Percentiles rank a stretch among this genome's conserved stretches.
Conservation (phyloP, 2,797 vertebrate species). For the Xiphophorus birchmanni region DNA sequence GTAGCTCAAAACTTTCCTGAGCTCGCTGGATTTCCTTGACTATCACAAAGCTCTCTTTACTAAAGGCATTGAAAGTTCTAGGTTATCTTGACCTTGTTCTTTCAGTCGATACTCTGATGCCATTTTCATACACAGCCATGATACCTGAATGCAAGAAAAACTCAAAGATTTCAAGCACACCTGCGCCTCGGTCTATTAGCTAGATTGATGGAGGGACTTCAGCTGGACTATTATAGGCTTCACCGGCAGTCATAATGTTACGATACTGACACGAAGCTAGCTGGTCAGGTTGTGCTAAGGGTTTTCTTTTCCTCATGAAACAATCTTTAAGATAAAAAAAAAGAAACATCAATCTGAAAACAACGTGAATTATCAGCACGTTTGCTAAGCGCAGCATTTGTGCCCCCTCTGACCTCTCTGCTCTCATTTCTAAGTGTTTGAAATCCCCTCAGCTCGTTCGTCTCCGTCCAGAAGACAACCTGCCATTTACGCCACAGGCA, state of each 20-base stretch:
- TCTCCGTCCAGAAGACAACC: slow-evolving; percentile 19
- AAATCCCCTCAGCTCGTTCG: background rate
- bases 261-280: background rate
- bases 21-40: too few relatives aligned
- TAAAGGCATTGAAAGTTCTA: background rate
- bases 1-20: too few relatives aligned
- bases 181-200: too few relatives aligned
- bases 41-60: background rate
- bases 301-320: background rate
- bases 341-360: background rate
- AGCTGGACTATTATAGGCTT: background rate
- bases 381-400: background rate
- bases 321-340: background rate
- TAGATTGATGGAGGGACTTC: background rate
- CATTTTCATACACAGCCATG: background rate
- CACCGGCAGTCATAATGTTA: background rate
- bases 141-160: background rate
- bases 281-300: background rate
- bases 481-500: slow-evolving; percentile 49
- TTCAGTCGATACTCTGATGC: background rate
- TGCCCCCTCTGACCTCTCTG: background rate
- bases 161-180: background rate
- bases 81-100: background rate
- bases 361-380: background rate
- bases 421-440: background rate